Evolutionary conservation across 2,113 vertebrate species (phyloP), one percentile per base, ranked within the genome.

Genomic region (Furnarius figulus): DNA sequence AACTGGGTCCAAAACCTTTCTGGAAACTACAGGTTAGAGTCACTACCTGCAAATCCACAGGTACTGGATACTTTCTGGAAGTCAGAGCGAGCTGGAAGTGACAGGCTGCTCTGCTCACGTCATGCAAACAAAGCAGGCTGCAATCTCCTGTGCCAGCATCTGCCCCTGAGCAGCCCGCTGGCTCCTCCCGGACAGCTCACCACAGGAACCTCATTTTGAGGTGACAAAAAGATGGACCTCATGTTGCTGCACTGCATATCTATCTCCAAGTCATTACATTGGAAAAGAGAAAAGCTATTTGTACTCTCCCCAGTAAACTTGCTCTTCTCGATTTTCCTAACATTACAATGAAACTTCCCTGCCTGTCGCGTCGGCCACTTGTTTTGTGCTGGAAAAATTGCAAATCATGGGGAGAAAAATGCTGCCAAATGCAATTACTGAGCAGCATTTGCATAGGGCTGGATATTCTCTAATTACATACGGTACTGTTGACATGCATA

Each of bases 281-380:
- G 31, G 52, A 25, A 90, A 90, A 90, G 86, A 66, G 52, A 89
- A 96, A 93, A 92, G 75, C 95, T 89, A 56, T 96, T 87, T 87
- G 73, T 89, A 10, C 42, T 87, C 86, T 81, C 89, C 70, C 46
- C 76, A 52, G 84, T 85, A 52, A 84, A 85, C 61, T 65, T 59
- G 79, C 68, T 90, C 18, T 24, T 52, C 76, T 84, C 3, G 3
- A 33, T 85, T 92, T 93, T 72, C 76, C 56, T 12, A 17, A 27
- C 56, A 27, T 39, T 13, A 30, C 70, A 66, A 18, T 33, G 21
- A 80, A 89, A 95, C 77, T 58, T 91, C 24, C 61, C 58, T 56
- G 56, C 50, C 65, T 63, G 73, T 50, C 0, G 0, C n/a, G 27
- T n/a, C 1, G 3, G 74, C 62, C 28, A 4, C n/a, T 10, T 46